Percentiles rank a stretch among this genome's conserved stretches.
These are phyloP conservation scores for Pherbina coryleti DNA, from an alignment of 2,888 invertebrate genomes.

Conservation along the genomic window DNA sequence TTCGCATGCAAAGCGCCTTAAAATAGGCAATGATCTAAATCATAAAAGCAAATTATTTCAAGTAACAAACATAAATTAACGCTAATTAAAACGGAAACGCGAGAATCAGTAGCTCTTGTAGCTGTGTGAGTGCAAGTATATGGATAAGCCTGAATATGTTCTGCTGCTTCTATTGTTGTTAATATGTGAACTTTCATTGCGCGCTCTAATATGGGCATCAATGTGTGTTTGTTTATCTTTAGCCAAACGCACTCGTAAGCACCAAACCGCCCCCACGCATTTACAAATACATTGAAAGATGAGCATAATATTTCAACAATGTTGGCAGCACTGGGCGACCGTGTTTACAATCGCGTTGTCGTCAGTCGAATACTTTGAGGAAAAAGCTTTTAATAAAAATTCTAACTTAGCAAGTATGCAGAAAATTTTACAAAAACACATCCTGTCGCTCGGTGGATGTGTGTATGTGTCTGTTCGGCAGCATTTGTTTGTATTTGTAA, in stretches of 20 bases:
- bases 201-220: not conserved
- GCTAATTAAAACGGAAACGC: conserved; percentile 25
- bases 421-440: not conserved
- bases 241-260: not conserved
- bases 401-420: not conserved
- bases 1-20: not conserved
- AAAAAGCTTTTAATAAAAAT: not conserved
- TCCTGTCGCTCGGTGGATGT: not conserved
- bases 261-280: not conserved
- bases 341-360: not conserved
- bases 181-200: not conserved
- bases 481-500: not conserved
- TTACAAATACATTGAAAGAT: not conserved
- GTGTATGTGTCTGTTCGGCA: not conserved
- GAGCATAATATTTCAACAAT: not conserved
- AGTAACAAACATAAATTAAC: conserved; percentile 14
- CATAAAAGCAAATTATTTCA: conserved; percentile 6
- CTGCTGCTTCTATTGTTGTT: not conserved
- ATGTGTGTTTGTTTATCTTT: not conserved
- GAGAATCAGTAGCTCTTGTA: not conserved
- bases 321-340: not conserved
- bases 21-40: conserved; percentile 1
- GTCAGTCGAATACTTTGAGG: too few relatives aligned
- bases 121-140: not conserved
- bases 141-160: too few relatives aligned